A percentile compares a stretch with the other conserved stretches of the same genome.
phyloP scores from a whole-genome alignment of 2,113 vertebrate genomes.

The Narcine bancroftii region DNA sequence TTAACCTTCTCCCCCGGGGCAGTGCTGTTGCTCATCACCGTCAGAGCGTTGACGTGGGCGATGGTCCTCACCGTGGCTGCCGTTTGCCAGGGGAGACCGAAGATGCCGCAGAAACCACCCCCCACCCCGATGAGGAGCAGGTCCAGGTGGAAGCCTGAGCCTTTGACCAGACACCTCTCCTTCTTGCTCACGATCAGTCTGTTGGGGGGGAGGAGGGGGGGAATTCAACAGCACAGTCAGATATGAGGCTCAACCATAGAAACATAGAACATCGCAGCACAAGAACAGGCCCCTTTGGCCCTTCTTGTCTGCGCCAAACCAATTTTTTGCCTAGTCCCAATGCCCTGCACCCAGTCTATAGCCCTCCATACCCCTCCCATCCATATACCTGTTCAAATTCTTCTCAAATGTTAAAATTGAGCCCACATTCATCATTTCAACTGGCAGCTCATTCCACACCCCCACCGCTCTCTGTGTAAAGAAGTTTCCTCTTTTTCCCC shows the following conservation, averaged over 20 bases:
- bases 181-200: conserved; percentile 96
- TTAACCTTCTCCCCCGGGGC: conserved; percentile 86
- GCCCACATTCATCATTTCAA: no score
- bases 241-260: not conserved
- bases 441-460: no score
- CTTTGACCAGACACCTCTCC: conserved; percentile 80
- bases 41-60: conserved; percentile 90
- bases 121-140: conserved; percentile 85
- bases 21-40: conserved; percentile 90
- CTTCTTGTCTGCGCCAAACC: no score
- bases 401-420: no score
- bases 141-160: conserved; percentile 93
- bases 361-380: no score
- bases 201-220: not conserved
- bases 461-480: no score
- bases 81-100: conserved; percentile 90
- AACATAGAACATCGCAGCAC: no score
- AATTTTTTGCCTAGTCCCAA: no score
- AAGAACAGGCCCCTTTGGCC: no score
- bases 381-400: no score
- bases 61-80: conserved; percentile 88
- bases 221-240: not conserved
- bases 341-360: no score
- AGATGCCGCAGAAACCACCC: conserved; percentile 81
- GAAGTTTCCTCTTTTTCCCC: no score